These are phyloP conservation scores for Anguilla rostrata DNA, from an alignment of 2,113 vertebrate species.

Conservation along the genomic window DNA sequence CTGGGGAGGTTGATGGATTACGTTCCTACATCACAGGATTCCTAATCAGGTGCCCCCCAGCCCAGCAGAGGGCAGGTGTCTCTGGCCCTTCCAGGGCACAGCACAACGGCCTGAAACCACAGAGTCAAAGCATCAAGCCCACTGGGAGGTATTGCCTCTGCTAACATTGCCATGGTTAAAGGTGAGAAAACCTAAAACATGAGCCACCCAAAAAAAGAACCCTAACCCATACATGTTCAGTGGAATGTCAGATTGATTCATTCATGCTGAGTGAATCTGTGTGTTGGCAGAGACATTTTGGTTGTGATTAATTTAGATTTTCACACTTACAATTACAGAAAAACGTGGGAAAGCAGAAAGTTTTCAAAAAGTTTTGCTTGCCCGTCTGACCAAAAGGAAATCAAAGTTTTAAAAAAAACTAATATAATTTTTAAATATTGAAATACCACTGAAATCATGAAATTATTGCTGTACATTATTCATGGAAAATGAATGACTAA, in stretches of 20 bases:
- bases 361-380: conserved; percentile 15
- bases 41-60: conserved; percentile 18
- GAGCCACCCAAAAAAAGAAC: background rate
- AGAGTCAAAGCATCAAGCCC: background rate
- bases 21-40: conserved; percentile 12
- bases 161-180: background rate
- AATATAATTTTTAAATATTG: background rate
- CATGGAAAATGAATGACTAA: background rate
- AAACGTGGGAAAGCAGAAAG: background rate
- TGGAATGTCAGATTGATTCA: conserved; percentile 21
- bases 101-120: background rate
- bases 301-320: conserved; percentile 16
- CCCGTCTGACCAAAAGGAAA: background rate
- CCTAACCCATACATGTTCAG: background rate
- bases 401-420: conserved; percentile 3
- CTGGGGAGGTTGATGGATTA: conserved; percentile 26
- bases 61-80: conserved; percentile 19
- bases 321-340: background rate
- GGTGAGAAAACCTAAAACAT: background rate
- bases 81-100: background rate
- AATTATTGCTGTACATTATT: background rate
- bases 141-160: background rate
- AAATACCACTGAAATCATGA: background rate
- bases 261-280: background rate
- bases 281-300: background rate